Percentiles rank a stretch among this genome's conserved stretches.
These are phyloP conservation scores for Cerastis leucographa DNA, from an alignment of 2,888 invertebrate genomes.

Conservation along the genomic window DNA sequence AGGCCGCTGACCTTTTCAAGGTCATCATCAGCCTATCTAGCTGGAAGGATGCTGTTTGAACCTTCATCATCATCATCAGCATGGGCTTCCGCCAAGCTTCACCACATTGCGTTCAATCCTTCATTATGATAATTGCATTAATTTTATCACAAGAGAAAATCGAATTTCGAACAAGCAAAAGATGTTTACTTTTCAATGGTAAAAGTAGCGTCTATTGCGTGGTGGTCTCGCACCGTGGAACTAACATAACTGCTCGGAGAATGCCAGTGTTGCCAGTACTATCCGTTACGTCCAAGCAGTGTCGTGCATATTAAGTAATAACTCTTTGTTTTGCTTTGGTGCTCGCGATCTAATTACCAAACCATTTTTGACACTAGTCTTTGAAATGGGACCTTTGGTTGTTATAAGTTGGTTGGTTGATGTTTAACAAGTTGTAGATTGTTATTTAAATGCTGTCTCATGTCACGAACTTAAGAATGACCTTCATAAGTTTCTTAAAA, in stretches of 20 bases:
- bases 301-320: conserved; percentile 64
- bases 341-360: conserved; percentile 44
- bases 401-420: neutral
- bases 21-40: neutral
- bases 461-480: neutral
- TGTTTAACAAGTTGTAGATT: too few relatives aligned
- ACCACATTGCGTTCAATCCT: neutral
- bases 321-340: conserved; percentile 33
- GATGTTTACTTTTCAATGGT: conserved; percentile 22
- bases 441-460: too few relatives aligned
- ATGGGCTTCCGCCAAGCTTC: neutral
- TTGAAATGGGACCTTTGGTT: conserved; percentile 8
- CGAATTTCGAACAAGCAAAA: neutral
- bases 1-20: neutral
- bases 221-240: conserved; percentile 16
- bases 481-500: neutral
- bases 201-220: conserved; percentile 38
- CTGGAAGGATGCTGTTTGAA: neutral
- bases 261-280: conserved; percentile 38
- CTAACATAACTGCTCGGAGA: conserved; percentile 46
- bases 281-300: conserved; percentile 56
- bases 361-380: conserved; percentile 11
- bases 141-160: conserved; percentile 2
- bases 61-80: neutral
- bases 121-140: neutral